A percentile compares a stretch with the other conserved stretches of the same genome.
These are phyloP conservation scores for Megalopta genalis DNA, from an alignment of 1,140 invertebrate species.

Conservation along the genomic window DNA sequence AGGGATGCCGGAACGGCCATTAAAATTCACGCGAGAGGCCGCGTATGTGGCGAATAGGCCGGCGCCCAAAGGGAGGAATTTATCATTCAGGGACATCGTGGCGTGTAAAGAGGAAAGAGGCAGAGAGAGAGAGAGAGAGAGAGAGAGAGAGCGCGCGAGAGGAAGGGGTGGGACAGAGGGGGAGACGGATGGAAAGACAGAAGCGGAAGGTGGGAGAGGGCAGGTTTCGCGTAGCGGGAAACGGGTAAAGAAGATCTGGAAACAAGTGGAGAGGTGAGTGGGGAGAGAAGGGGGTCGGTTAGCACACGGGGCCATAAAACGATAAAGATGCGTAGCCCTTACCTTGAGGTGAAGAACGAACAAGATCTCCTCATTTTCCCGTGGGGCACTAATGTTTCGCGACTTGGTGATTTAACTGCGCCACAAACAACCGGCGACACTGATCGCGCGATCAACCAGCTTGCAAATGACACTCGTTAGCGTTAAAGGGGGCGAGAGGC, in stretches of 20 bases:
- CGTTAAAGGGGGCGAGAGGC: slow-evolving; percentile 17
- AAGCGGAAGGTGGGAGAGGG: too few relatives aligned
- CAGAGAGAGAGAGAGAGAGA: too few relatives aligned
- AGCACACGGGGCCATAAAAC: neutral
- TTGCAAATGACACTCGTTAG: slow-evolving; percentile 43
- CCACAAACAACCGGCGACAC: slow-evolving; percentile 43
- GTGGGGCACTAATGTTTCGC: slow-evolving; percentile 77
- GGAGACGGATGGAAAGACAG: too few relatives aligned
- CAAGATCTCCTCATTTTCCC: slow-evolving; percentile 76
- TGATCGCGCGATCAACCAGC: slow-evolving; percentile 53
- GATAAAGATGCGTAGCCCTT: slow-evolving; percentile 49
- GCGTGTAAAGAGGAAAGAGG: neutral
- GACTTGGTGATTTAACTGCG: slow-evolving; percentile 57
- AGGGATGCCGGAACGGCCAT: neutral
- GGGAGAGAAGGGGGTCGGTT: too few relatives aligned
- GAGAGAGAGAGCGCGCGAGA: too few relatives aligned
- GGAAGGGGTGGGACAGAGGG: too few relatives aligned
- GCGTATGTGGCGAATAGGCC: slow-evolving; percentile 25
- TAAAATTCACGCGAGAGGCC: slow-evolving; percentile 42
- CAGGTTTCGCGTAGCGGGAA: neutral
- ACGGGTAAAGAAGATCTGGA: neutral
- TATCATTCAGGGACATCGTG: slow-evolving; percentile 20
- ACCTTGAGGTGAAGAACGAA: slow-evolving; percentile 77
- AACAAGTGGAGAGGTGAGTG: neutral
- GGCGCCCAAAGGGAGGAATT: slow-evolving; percentile 37